Base-by-base conservation (phyloP, 1,140 invertebrate species). In the Neodiprion pinetum region DNA sequence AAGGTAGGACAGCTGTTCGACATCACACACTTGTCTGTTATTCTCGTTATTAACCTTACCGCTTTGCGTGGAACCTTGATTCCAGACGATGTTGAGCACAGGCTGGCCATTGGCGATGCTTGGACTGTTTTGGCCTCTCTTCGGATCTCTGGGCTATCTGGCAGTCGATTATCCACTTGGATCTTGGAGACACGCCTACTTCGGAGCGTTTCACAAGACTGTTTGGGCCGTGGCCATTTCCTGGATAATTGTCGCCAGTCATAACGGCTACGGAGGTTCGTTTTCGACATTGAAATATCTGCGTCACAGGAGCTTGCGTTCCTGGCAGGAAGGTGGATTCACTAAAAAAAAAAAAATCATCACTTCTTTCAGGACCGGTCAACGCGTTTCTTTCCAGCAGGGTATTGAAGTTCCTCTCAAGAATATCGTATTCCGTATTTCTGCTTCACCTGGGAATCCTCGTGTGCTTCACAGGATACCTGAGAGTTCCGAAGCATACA, bases 261-360 rank as follows among this genome's bases (percentile, higher is more conserved):
- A 71, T 49, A 40, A 71, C 48, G 70, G 70, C n/a, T 71, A 71
- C 70, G 70, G 40, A 71, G 48, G 70, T 71, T 17, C 12, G 12
- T 70, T 12, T 12, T 40, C 28, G 28, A 40, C 28, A 40, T 40
- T 40, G 28, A 40, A 40, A 40, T 40, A 3, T 40, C 28, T 40
- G 5, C 28, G 5, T 40, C 5, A 40, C 28, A 5, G 1, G 2
- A 40, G 2, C 28, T 40, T 2, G 28, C 28, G 0, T 40, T 40
- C 2, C 28, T 40, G 0, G 28, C 28, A 40, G 17, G 17, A 21
- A 21, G 17, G 17, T 21, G 17, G 17, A 21, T 21, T 21, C 1
- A 21, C 17, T 21, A 21, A 21, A 21, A 21, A 17, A 17, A 17
- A 17, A 47, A 48, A 50, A 7, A 50, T 71, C 0, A 17, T 71